These are phyloP conservation scores for Cantharis nigra DNA, from an alignment of 2,888 invertebrate species.

Conservation along the genomic window DNA sequence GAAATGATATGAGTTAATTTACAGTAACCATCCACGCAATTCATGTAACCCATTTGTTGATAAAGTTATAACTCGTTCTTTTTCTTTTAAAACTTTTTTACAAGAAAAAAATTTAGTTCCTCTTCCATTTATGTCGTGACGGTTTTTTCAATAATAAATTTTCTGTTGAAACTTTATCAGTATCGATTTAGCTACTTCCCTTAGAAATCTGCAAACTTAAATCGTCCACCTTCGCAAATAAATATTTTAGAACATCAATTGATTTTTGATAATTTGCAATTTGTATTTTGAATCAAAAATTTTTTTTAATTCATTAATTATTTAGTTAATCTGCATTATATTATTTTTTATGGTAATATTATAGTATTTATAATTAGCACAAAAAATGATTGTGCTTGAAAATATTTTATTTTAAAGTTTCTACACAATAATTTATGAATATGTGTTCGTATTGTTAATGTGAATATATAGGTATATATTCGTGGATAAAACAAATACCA, in stretches of 20 bases:
- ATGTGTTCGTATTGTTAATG: no score
- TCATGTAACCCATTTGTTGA: neutral
- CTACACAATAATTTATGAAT: no score
- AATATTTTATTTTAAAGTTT: no score
- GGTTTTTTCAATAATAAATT: neutral
- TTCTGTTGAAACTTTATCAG: neutral
- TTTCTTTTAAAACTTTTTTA: neutral
- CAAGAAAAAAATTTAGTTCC: neutral
- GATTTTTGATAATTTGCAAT: neutral
- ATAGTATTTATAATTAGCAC: no score
- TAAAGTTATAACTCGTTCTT: neutral
- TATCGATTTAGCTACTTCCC: neutral
- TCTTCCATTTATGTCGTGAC: neutral
- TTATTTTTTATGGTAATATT: no score
- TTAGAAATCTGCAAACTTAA: neutral
- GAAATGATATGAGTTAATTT: neutral
- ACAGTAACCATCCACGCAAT: neutral
- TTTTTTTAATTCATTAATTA: no score
- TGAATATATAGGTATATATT: no score
- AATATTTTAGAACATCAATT: neutral
- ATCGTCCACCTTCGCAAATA: neutral
- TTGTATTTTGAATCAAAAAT: no score
- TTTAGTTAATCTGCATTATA: no score
- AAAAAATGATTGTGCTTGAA: no score
- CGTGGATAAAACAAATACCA: no score